Base-by-base conservation (phyloP, 2,888 invertebrate genomes). In the Polia nebulosa region DNA sequence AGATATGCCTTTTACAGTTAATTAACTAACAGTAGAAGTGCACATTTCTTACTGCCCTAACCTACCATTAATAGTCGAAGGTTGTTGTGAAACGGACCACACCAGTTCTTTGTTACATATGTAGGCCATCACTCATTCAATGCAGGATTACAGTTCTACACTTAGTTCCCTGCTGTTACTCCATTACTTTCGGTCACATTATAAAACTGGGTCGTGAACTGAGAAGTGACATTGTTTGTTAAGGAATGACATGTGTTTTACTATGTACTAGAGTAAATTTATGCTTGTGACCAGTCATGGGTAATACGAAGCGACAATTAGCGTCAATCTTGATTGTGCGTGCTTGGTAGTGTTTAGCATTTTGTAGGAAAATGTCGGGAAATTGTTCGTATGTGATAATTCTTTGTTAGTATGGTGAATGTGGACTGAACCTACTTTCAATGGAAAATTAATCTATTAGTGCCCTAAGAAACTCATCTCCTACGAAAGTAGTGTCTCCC, bases 41-140 rank as follows among this genome's bases (percentile, higher is more conserved):
- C 72, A 66, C 61, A 75, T 71, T 82, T 81, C 68, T 78, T 78
- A 73, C 69, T 56, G 57, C 62, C 75, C 69, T 70, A 53, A 77
- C 78, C 80, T 77, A 68, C 84, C 78, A 87, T 85, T 85, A 86
- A 82, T 60, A 68, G 62, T 72, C 83, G 88, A 89, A 90, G 89
- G 90, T 84, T 90, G 87, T 90, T 87, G 88, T 87, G 85, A 90
- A 92, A 92, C 88, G 87, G 86, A 88, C 81, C 87, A 87, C 86
- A 88, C 89, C 88, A 84, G 86, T 89, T 89, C 87, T 89, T 89
- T 89, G 90, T 89, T 83, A 73, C 71, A 57, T 69, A 64, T 89
- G 88, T 91, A 82, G 90, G 89, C 85, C 88, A n/a, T n/a, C n/a
- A 83, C 75, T 78, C 83, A 86, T 85, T 87, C 69, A 83, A 76